Evolutionary conservation across 2,113 vertebrate genomes (phyloP).

Genomic region (Galbula dea): DNA sequence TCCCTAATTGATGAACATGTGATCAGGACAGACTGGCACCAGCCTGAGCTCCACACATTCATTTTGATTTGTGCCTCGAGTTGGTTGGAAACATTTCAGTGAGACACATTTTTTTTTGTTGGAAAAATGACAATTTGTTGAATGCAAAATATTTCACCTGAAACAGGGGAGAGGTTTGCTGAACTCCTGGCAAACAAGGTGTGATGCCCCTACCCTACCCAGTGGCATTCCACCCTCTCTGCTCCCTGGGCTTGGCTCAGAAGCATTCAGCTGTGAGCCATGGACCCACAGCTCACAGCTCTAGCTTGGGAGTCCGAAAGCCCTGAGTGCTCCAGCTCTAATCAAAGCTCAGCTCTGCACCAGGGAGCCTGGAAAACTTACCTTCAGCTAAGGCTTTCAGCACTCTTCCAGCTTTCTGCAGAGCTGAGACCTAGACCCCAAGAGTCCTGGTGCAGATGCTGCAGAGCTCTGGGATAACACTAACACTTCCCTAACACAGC

Average conservation of each 20-base stretch:
- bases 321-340: background rate
- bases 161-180: background rate
- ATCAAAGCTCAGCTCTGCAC: background rate
- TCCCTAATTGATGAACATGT: slow-evolving; percentile 47
- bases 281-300: background rate
- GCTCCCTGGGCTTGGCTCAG: background rate
- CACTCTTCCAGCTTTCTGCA: background rate
- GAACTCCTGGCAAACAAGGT: slow-evolving; percentile 8
- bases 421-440: background rate
- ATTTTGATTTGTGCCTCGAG: background rate
- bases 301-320: background rate
- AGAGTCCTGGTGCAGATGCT: background rate
- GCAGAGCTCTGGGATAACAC: background rate
- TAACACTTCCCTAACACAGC: background rate
- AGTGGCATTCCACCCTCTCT: background rate
- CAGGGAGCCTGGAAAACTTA: background rate
- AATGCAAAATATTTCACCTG: slow-evolving; percentile 50
- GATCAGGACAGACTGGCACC: slow-evolving; percentile 36
- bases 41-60: background rate
- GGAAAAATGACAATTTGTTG: slow-evolving; percentile 37
- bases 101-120: slow-evolving; percentile 44
- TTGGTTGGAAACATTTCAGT: slow-evolving; percentile 29
- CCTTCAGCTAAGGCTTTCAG: background rate
- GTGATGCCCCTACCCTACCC: background rate
- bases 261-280: background rate